These are phyloP conservation scores for Thripadectes ignobilis DNA, from an alignment of 2,797 vertebrate genomes.

Conservation along the genomic window DNA sequence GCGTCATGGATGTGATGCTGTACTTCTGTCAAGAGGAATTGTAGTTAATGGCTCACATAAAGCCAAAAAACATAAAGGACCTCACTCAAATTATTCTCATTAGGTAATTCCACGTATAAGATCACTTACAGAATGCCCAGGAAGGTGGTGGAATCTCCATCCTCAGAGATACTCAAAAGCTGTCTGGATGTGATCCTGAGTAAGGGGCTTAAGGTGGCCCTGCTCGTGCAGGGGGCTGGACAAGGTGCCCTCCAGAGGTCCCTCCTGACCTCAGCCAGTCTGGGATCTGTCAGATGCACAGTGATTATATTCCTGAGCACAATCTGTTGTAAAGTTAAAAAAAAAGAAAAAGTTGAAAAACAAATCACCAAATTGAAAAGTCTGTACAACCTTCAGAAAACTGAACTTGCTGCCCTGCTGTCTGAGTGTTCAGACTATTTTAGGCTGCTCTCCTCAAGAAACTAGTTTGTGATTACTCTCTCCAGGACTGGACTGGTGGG, in stretches of 20 bases:
- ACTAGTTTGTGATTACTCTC: not conserved
- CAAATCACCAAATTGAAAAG: not conserved
- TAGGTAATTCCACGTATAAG: not conserved
- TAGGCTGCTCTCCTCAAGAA: not conserved
- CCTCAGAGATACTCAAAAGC: not conserved
- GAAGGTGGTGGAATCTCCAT: not conserved
- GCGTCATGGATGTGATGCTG: not conserved
- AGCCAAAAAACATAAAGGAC: not conserved
- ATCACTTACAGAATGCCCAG: not conserved
- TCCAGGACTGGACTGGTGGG: not conserved
- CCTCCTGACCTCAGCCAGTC: not conserved
- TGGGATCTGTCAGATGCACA: no score
- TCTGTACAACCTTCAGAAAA: not conserved
- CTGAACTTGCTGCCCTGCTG: not conserved
- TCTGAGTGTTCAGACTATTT: not conserved
- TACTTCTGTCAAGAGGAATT: not conserved
- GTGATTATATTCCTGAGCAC: not conserved
- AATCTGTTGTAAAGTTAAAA: not conserved
- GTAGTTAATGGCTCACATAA: not conserved
- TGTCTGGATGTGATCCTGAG: accelerated
- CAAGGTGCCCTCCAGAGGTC: not conserved
- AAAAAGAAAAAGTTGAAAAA: not conserved
- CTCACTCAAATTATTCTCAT: not conserved
- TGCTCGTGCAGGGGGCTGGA: not conserved
- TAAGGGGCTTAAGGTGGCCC: not conserved